Evolutionary conservation across 37 sponge, comb jelly and placozoan genomes (phyloP), one percentile per base, ranked within the genome.

Genomic region (Aphrocallistes beatrix): DNA sequence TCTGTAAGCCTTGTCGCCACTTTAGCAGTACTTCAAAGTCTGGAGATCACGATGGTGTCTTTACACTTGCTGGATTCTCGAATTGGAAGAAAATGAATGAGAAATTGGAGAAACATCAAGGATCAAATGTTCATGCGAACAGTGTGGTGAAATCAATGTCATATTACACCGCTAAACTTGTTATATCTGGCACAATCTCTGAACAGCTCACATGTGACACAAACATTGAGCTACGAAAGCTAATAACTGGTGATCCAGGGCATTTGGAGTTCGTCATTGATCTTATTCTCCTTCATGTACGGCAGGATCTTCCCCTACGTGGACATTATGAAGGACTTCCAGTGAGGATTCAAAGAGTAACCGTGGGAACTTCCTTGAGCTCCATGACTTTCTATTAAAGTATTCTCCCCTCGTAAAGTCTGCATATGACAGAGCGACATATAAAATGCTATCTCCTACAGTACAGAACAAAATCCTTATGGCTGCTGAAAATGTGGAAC

Each of bases 301-400:
- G 25, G 75, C 75, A 60, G 75, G 75, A 60, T 60, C 75, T 60
- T 60, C 75, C 75, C 21, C 75, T 60, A 28, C 8, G 75, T 60
- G 75, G 75, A 13, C 75, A 60, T 60, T 60, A 60, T 60, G 75
- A 60, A 60, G 75, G 75, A 32, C 75, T 60, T 60, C 75, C 8
- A 60, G 75, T 60, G 25, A 60, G 75, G 21, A 3, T 60, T 60
- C 75, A 60, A 60, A 60, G 75, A 60, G 75, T 60, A 60, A 60
- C 75, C n/a, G 75, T 60, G 75, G 75, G 75, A 60, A 60, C 75
- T 60, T 60, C 75, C 75, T 60, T 60, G 75, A 60, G 34, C 75
- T 60, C 75, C 75, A 60, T 60, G 21, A 60, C 21, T 60, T 60
- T 42, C 45, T 60, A 60, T 60, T 60, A 32, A 60, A 60, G 75